Base-by-base conservation (phyloP, 2,113 vertebrate genomes). In the Labeo catla region DNA sequence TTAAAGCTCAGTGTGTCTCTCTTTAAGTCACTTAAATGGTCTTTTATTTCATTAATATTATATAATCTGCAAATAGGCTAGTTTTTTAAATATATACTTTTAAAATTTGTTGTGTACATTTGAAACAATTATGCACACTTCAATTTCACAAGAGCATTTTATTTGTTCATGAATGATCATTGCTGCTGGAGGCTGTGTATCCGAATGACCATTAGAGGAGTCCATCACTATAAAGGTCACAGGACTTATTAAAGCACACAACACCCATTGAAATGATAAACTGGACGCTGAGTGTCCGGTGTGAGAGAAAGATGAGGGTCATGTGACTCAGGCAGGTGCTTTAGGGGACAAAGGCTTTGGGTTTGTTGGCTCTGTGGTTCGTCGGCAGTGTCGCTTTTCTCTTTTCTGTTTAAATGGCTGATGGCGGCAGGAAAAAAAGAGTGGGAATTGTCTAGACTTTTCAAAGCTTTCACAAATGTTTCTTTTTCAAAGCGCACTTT, bases 251-350 rank as follows among this genome's bases (percentile, higher is more conserved):
- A 76, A 50, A 76, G 47, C 12, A 52, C 74, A 28, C 11, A 39
- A 34, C 49, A 36, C 23, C 47, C 13, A 21, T 39, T 84, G 72
- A 84, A 63, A 63, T 50, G 73, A 76, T 61, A 21, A 59, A 74
- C 15, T 8, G 43, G 83, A 77, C 61, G 76, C 45, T 49, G 83
- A 65, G 15, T 36, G 50, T 59, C n/a, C 76, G 82, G 84, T 81
- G 76, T 84, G 76, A 83, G 78, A 76, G 85, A 74, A 81, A 39
- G 82, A 87, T 74, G 86, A 83, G 79, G 85, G 78, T 79, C 83
- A 83, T 77, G 74, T 85, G 87, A 87, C 74, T 39, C 23, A 3
- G 45, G 49, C 89, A 88, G 87, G 76, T 88, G 83, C 82, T 72
- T 59, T 36, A 76, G 79, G 49, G 52, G 34, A 85, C 59, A 68